Evolutionary conservation across 2,888 invertebrate genomes (phyloP), one percentile per base, ranked within the genome.

Genomic region (Polymixis flavicincta): DNA sequence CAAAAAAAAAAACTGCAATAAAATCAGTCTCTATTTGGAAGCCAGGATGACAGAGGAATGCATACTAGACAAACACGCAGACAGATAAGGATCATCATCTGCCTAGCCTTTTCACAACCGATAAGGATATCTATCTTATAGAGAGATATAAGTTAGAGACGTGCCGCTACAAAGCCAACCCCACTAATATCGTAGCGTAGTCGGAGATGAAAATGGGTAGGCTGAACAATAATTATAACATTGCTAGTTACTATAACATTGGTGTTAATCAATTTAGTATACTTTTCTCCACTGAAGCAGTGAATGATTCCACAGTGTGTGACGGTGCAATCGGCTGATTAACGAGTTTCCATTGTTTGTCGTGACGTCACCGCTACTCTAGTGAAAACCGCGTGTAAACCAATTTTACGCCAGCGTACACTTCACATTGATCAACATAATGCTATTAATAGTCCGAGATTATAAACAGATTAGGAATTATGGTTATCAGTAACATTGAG

Each of bases 311-410:
- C 75, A 64, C 64, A 22, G n/a, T 32, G 13, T 59, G 19, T 71
- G 72, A 61, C 72, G 45, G 22, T 6, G 25, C 64, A 59, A 74
- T 69, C 71, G 71, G 55, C 73, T 83, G 86, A 82, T 59, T 61
- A 65, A 76, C 28, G 52, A 71, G 67, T 67, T 72, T 77, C 59
- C 71, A 73, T 79, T 73, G 88, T 83, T 66, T 71, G 22, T 13
- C 13, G 19, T 74, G 68, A 74, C 76, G 74, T 72, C 66, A 83
- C 45, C n/a, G 45, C 64, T 52, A 57, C 67, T 69, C 71, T 71
- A 73, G 60, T 71, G 71, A 54, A 68, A 68, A 45, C 45, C 28
- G 72, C 67, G 65, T 64, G 60, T 76, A 55, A 61, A 55, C 66
- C 32, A 69, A 76, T 67, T 64, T 67, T 59, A 76, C 76, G 71